Evolutionary conservation across 2,888 invertebrate species (phyloP).

Genomic region (Leptinotarsa peninsularis): DNA sequence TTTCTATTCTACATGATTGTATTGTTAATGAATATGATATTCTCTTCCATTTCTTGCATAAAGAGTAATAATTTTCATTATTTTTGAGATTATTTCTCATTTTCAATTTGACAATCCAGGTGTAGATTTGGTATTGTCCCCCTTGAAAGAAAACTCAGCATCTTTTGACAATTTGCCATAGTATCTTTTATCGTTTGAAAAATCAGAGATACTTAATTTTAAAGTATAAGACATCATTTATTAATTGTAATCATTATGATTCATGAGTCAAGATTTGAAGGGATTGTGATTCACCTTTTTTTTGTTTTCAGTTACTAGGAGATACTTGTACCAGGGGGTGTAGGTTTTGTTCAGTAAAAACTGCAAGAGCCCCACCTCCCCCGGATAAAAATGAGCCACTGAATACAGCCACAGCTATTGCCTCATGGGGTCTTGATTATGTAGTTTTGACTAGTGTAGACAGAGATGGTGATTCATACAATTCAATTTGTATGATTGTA

Average conservation of each 20-base stretch:
- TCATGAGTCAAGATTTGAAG: too few relatives aligned
- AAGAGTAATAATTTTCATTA: too few relatives aligned
- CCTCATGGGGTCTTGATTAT: slow-evolving; percentile 96
- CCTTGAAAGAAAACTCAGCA: neutral
- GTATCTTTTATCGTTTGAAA: neutral
- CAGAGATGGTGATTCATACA: slow-evolving; percentile 81
- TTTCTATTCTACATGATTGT: too few relatives aligned
- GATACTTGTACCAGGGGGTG: slow-evolving; percentile 99
- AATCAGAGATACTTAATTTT: neutral
- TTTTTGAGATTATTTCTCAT: too few relatives aligned
- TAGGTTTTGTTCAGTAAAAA: slow-evolving; percentile 98
- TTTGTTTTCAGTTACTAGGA: slow-evolving; percentile 83
- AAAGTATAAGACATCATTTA: too few relatives aligned
- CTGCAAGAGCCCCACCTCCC: slow-evolving; percentile 88
- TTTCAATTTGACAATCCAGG: neutral
- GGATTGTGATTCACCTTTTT: neutral
- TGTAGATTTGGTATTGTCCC: neutral
- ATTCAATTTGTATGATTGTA: neutral
- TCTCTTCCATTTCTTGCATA: too few relatives aligned
- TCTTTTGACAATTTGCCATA: neutral
- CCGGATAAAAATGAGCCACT: slow-evolving; percentile 90
- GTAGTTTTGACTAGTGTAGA: slow-evolving; percentile 98
- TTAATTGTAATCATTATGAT: too few relatives aligned
- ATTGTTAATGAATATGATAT: too few relatives aligned
- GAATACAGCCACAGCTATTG: slow-evolving; percentile 93